phyloP scores from a whole-genome alignment of 2,797 vertebrate genomes.

The Microtus agrestis region DNA sequence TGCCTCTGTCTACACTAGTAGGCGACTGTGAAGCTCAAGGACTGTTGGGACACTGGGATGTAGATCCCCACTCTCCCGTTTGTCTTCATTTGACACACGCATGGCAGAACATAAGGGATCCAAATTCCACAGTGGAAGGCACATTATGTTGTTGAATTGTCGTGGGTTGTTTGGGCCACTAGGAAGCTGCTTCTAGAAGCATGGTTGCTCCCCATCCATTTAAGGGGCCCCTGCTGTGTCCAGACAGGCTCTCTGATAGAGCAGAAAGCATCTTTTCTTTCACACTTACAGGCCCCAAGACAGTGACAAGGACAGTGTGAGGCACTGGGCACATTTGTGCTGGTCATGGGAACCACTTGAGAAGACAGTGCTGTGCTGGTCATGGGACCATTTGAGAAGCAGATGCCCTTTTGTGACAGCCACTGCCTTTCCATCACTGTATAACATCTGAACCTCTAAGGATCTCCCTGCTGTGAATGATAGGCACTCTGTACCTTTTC shows the following conservation, averaged over 20 bases:
- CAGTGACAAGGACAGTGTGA: neutral
- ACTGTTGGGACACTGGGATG: neutral
- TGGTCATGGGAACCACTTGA: neutral
- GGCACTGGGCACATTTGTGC: fast-evolving
- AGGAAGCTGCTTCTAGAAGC: neutral
- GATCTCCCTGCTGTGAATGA: neutral
- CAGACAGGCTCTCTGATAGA: neutral
- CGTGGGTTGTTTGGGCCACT: neutral
- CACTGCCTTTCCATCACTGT: neutral
- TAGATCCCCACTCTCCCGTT: neutral
- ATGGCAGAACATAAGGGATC: neutral
- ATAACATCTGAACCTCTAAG: neutral
- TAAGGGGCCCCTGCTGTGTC: neutral
- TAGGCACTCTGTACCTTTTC: neutral
- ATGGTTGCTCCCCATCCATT: neutral
- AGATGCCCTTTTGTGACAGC: neutral
- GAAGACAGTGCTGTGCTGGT: neutral
- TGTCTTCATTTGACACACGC: neutral
- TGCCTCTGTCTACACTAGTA: neutral
- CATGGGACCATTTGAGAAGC: neutral
- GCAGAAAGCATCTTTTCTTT: neutral
- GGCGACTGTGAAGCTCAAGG: neutral
- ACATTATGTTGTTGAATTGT: neutral
- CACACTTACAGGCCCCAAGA: neutral
- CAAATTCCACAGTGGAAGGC: neutral